phyloP scores from a whole-genome alignment of 23 tunicate genomes.

The Trididemnum miniatum region DNA sequence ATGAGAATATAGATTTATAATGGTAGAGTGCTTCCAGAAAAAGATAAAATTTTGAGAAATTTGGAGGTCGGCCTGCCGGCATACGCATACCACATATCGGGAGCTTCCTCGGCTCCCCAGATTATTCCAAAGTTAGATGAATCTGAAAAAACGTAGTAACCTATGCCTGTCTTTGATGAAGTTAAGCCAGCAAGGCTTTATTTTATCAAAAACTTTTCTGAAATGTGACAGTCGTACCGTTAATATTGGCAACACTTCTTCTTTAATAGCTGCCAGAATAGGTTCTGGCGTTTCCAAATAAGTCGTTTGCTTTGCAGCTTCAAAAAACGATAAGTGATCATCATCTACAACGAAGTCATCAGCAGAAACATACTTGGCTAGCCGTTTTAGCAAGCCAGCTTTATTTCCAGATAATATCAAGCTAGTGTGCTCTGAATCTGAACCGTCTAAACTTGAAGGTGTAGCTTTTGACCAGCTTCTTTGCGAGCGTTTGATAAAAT shows the following conservation, averaged over 20 bases:
- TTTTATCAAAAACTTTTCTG: not conserved
- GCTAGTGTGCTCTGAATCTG: not conserved
- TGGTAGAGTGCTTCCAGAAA: too few relatives aligned
- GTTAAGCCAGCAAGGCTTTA: too few relatives aligned
- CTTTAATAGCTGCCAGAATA: not conserved
- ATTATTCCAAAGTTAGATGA: too few relatives aligned
- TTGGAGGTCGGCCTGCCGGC: too few relatives aligned
- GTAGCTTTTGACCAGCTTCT: not conserved
- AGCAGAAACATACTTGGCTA: not conserved
- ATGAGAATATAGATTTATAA: too few relatives aligned
- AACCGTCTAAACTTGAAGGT: not conserved
- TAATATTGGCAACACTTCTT: constrained; percentile 6
- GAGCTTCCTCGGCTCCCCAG: too few relatives aligned
- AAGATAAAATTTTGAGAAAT: too few relatives aligned
- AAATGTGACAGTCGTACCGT: not conserved
- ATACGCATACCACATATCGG: too few relatives aligned
- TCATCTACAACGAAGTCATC: not conserved
- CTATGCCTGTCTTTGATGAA: too few relatives aligned
- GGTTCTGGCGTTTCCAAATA: not conserved
- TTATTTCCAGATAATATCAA: too few relatives aligned
- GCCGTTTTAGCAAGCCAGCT: not conserved
- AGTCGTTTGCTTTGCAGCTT: not conserved
- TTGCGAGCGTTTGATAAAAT: not conserved
- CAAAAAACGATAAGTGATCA: not conserved
- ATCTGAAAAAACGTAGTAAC: too few relatives aligned